A percentile compares a stretch with the other conserved stretches of the same genome.
phyloP scores from a whole-genome alignment of 2,888 invertebrate genomes.

The Apeira syringaria region DNA sequence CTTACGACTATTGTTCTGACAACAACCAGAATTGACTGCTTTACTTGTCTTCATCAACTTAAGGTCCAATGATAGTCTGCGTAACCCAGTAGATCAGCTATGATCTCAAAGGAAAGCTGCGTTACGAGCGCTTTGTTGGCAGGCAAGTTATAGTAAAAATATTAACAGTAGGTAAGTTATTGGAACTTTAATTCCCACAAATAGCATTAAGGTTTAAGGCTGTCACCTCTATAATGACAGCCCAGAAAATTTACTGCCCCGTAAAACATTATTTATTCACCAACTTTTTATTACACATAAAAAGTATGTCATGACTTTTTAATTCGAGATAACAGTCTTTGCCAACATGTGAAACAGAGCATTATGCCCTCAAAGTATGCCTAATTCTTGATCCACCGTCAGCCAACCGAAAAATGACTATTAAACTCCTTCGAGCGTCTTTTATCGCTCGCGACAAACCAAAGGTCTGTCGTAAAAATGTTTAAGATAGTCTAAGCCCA shows the following conservation, averaged over 20 bases:
- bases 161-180: no score
- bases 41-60: no score
- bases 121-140: no score
- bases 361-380: background rate
- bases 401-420: conserved; percentile 2
- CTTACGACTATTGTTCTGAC: no score
- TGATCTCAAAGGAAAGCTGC: no score
- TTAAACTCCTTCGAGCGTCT: conserved; percentile 29
- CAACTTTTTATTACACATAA: conserved; percentile 25
- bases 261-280: conserved; percentile 17
- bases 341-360: conserved; percentile 15
- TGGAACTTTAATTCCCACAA: no score
- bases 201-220: no score
- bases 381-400: conserved; percentile 17
- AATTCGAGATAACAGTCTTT: conserved; percentile 15
- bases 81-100: no score
- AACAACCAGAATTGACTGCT: no score
- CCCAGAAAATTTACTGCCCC: conserved; percentile 21
- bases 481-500: conserved; percentile 47
- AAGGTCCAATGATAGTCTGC: no score
- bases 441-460: conserved; percentile 28
- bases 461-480: conserved; percentile 48
- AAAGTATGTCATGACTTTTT: conserved; percentile 23
- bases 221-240: conserved; percentile 11
- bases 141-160: no score